Base-by-base conservation (phyloP, 1,140 invertebrate genomes). In the Odontomachus brunneus region DNA sequence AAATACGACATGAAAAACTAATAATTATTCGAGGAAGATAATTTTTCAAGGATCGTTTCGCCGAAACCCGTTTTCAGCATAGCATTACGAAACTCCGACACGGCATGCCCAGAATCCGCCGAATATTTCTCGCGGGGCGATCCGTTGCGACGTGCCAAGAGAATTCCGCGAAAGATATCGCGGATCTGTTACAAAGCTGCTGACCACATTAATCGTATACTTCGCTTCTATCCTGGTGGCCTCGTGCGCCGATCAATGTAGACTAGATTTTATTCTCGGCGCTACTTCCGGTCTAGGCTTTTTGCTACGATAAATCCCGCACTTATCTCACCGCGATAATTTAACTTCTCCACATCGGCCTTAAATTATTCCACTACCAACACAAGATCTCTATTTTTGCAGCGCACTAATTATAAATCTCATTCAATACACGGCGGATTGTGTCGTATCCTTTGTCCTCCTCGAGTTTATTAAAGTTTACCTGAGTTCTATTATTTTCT, bases 31-130 rank as follows among this genome's bases (percentile, higher is more conserved):
- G 4, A 76, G 44, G 26, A n/a, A 63, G 2, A 55, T 66, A 51
- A 66, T 76, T 67, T 74, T 66, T 66, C 74, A 76, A 76, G 62
- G 62, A 66, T 19, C 9, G 38, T 65, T 75, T 65, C 15, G 48
- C 62, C 74, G 19, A 66, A 76, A 76, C 29, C 44, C 51, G 62
- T 76, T 76, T 53, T 5, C 19, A 44, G 11, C 24, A 62, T 33
- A 14, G 2, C n/a, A 75, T 65, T 53, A 65, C 12, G 26, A 76
- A 51, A 51, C 26, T 62, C 53, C n/a, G 33, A 60, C 44, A 3
- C 26, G 22, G 33, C n/a, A 75, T 53, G 26, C 12, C 19, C 29
- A 76, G 29, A 53, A 66, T 33, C 19, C 53, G 22, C 66, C 22
- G 2, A 65, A 24, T 38, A 66, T 29, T 38, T 53, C 66, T 66